A percentile compares a stretch with the other conserved stretches of the same genome.
These are phyloP conservation scores for Iselma pallidipennis DNA, from an alignment of 2,888 invertebrate species.

Conservation along the genomic window DNA sequence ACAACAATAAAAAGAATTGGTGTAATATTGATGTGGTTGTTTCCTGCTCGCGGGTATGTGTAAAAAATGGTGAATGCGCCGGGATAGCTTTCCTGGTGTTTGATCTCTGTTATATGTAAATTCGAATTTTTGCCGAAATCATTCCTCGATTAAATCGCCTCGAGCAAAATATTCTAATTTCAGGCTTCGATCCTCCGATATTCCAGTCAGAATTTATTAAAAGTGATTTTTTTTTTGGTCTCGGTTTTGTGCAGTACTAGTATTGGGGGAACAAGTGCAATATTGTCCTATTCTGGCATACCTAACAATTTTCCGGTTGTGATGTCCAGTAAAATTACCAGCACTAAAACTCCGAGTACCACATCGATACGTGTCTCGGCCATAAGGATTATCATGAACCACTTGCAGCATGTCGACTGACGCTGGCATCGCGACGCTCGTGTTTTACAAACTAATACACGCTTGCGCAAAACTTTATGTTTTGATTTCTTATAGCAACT, in stretches of 20 bases:
- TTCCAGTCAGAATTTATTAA: too few species aligned
- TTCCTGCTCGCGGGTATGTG: not conserved
- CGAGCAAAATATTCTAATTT: not conserved
- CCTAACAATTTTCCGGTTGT: slow-evolving; percentile 19
- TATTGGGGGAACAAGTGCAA: not conserved
- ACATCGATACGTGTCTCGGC: slow-evolving; percentile 36
- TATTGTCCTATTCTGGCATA: slow-evolving; percentile 10
- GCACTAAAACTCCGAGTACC: slow-evolving; percentile 28
- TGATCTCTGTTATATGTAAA: not conserved
- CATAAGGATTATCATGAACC: slow-evolving; percentile 34
- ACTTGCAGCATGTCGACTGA: slow-evolving; percentile 48
- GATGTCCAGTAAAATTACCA: slow-evolving; percentile 20
- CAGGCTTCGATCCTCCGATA: not conserved
- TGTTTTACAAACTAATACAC: slow-evolving; percentile 16
- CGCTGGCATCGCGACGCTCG: slow-evolving; percentile 34
- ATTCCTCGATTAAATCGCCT: not conserved
- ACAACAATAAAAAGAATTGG: not conserved
- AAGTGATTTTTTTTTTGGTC: not conserved
- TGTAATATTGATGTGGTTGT: not conserved
- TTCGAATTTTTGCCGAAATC: not conserved
- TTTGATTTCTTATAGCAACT: slow-evolving; percentile 34
- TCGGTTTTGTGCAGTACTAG: slow-evolving; percentile 8
- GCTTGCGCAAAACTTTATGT: slow-evolving; percentile 29
- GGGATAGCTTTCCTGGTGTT: not conserved
- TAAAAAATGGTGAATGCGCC: not conserved